phyloP scores from a whole-genome alignment of 2,113 vertebrate genomes.

The Arenaria interpres region DNA sequence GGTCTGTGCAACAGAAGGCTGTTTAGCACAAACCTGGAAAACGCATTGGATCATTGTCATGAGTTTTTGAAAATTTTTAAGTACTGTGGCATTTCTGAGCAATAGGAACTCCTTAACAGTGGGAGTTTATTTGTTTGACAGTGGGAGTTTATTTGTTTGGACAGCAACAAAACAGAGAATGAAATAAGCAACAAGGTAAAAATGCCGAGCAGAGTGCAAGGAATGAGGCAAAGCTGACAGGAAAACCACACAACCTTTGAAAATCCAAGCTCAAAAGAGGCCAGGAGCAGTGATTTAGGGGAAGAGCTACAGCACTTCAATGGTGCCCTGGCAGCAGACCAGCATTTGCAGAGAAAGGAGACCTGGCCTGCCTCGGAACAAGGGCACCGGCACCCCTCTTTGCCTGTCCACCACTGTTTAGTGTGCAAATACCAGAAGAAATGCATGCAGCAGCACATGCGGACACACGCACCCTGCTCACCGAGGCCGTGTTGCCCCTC shows the following conservation, averaged over 20 bases:
- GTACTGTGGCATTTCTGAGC: background rate
- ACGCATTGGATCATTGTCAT: background rate
- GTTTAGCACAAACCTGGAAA: background rate
- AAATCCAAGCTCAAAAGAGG: background rate
- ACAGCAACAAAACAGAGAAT: background rate
- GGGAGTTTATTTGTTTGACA: background rate
- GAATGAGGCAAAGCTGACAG: background rate
- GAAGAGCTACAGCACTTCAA: background rate
- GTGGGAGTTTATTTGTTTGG: background rate
- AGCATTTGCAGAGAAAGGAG: background rate
- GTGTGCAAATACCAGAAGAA: background rate
- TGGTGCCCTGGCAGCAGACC: background rate
- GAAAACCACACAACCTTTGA: background rate
- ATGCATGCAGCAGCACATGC: accelerated
- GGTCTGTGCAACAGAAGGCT: background rate
- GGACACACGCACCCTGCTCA: accelerated
- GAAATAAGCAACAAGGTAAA: background rate
- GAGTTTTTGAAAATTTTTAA: background rate
- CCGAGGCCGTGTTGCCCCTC: background rate
- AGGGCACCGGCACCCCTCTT: background rate
- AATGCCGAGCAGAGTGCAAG: background rate
- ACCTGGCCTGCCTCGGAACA: background rate
- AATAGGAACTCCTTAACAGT: background rate
- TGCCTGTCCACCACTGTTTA: background rate
- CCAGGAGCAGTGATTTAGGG: background rate